Evolutionary conservation across 2,888 invertebrate species (phyloP), one percentile per base, ranked within the genome.

Genomic region (Habroteleia sp.): DNA sequence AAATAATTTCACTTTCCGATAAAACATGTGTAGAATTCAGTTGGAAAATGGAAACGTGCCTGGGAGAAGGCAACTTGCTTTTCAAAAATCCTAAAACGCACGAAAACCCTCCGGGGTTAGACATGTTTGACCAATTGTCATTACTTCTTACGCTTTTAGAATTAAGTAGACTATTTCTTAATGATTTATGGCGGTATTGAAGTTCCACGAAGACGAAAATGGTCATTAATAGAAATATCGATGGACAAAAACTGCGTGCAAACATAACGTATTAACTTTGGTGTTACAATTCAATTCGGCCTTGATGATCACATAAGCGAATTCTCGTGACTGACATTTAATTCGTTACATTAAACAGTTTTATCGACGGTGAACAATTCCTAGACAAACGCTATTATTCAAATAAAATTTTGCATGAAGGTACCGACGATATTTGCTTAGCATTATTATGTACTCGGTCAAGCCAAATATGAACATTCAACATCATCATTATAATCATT

Each of bases 391-490:
- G 52, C 42, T 33, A 42, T 25, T 52, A 31, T 63, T 10, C 14
- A 50, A 50, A 63, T 27, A 63, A 42, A 29, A 50, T 33, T 33
- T 25, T 41, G 33, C 63, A 63, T 31, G 62, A 50, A 50, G 10
- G 10, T 16, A 20, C 6, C 3, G 16, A 7, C 10, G 10, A 8
- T 62, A 31, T 50, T 48, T 39, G 10, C n/a, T 23, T 46, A 25
- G 11, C 8, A 17, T 48, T 37, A 60, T 29, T 39, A 8, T 37
- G 11, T 13, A 20, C 29, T 20, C 20, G 20, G 4, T 20, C 20
- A 20, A 20, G 20, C 20, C 20, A 20, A 20, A 20, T 20, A 20
- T 20, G 4, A 20, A 20, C 20, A 20, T 20, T 20, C 4, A 3
- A 20, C 2, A 2, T 37, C 1, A 2, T 14, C 14, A 17, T n/a